Conservation (phyloP, 2,888 invertebrate species). For the Sialis fuliginosa region DNA sequence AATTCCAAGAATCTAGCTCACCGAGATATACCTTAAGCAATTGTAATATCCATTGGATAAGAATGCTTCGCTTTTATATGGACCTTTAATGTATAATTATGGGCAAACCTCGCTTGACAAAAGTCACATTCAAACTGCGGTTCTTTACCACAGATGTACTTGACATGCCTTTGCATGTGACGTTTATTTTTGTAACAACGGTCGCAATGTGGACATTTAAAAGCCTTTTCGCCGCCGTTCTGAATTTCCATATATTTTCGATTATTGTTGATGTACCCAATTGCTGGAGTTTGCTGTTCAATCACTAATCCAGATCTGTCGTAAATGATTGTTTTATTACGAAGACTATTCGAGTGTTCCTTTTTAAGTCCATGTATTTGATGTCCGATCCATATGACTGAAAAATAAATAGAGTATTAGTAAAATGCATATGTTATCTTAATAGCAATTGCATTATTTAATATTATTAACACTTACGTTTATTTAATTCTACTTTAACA, state of each 20-base stretch:
- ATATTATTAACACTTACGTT: too few relatives aligned
- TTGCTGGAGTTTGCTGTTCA: not conserved
- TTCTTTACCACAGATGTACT: slow-evolving; percentile 38
- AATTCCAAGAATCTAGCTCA: too few relatives aligned
- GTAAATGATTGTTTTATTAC: slow-evolving; percentile 4
- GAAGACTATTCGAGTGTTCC: too few relatives aligned
- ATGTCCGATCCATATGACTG: too few relatives aligned
- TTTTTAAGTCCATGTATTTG: too few relatives aligned
- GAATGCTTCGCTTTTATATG: slow-evolving; percentile 46
- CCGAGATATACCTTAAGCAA: too few relatives aligned
- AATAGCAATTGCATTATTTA: too few relatives aligned
- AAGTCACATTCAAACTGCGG: slow-evolving; percentile 57
- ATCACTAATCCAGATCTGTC: slow-evolving; percentile 3
- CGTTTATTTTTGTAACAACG: slow-evolving; percentile 41
- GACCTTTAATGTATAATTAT: slow-evolving; percentile 54
- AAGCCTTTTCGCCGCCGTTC: slow-evolving; percentile 20
- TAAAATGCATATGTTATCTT: too few relatives aligned
- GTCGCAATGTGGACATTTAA: slow-evolving; percentile 34
- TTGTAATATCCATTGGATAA: too few relatives aligned
- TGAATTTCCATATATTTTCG: not conserved
- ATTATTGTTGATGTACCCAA: not conserved
- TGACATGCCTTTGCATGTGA: slow-evolving; percentile 37
- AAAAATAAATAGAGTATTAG: too few relatives aligned
- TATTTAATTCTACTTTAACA: too few relatives aligned
- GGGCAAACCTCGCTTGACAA: slow-evolving; percentile 57